Conservation (phyloP, 64 coral and sea anemone species). For the Stichodactyla helianthus region DNA sequence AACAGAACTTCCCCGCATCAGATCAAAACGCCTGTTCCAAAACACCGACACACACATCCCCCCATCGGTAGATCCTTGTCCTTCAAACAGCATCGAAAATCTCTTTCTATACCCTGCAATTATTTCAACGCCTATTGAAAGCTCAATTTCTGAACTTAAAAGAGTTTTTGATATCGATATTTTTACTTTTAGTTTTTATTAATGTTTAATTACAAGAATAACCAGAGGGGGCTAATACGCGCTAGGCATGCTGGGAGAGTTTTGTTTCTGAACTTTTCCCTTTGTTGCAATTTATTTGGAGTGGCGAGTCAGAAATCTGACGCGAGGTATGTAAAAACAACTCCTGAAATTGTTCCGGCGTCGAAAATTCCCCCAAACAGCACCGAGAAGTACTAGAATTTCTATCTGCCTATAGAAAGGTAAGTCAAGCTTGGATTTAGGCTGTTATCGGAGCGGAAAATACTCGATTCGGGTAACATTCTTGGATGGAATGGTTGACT, state of each 20-base stretch:
- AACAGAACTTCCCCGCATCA: constrained; percentile 11
- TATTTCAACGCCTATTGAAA: neutral
- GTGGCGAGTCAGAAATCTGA: constrained; percentile 42
- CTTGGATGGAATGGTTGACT: constrained; percentile 42
- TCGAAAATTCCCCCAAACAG: constrained; percentile 24
- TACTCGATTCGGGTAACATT: constrained; percentile 52
- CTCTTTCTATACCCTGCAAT: neutral
- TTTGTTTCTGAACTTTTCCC: constrained; percentile 75
- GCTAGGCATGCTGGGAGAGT: constrained; percentile 63
- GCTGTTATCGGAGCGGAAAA: neutral
- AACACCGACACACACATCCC: neutral
- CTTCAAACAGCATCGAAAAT: neutral
- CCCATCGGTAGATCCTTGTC: neutral
- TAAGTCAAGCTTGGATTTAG: neutral
- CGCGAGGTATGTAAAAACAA: constrained; percentile 41
- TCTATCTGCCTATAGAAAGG: neutral
- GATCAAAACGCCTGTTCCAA: neutral
- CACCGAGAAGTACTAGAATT: constrained; percentile 1
- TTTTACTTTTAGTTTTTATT: constrained; percentile 33
- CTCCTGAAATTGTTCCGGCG: constrained; percentile 16
- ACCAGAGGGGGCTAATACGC: constrained; percentile 52
- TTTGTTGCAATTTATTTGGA: constrained; percentile 28
- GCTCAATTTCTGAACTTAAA: constrained; percentile 11
- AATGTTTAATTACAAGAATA: constrained; percentile 72
- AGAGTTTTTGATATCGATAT: constrained; percentile 28